These are phyloP conservation scores for Suricata suricatta DNA, from an alignment of 2,113 vertebrate species.

Conservation along the genomic window DNA sequence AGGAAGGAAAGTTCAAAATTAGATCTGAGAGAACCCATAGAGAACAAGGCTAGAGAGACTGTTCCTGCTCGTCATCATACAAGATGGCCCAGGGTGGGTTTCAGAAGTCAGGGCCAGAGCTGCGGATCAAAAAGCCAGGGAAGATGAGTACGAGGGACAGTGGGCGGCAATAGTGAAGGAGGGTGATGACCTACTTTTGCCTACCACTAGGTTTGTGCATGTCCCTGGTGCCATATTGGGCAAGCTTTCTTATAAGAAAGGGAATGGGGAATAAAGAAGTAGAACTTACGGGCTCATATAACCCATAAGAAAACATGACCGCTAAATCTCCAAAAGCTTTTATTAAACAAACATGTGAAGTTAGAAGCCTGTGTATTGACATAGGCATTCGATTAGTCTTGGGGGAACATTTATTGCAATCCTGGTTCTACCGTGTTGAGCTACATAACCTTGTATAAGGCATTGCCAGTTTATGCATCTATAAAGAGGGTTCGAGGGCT, in stretches of 20 bases:
- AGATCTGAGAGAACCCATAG: not conserved
- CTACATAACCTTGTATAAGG: not conserved
- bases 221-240: not conserved
- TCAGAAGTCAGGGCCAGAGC: not conserved
- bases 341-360: not conserved
- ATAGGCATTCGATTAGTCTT: not conserved
- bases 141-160: not conserved
- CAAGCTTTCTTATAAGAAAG: not conserved
- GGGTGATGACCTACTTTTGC: rapidly evolving
- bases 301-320: not conserved
- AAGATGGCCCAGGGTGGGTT: not conserved
- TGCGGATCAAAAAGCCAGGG: too few species aligned
- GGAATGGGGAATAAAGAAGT: not conserved
- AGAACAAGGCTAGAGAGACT: not conserved
- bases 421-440: not conserved
- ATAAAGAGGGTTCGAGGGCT: not conserved
- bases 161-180: not conserved
- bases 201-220: rapidly evolving
- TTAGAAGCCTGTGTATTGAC: not conserved
- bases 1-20: not conserved
- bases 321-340: not conserved
- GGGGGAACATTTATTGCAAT: not conserved
- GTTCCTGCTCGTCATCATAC: too few species aligned
- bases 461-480: not conserved
- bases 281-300: not conserved